Conservation (phyloP, 1,140 invertebrate species). For the Bombus balteatus region DNA sequence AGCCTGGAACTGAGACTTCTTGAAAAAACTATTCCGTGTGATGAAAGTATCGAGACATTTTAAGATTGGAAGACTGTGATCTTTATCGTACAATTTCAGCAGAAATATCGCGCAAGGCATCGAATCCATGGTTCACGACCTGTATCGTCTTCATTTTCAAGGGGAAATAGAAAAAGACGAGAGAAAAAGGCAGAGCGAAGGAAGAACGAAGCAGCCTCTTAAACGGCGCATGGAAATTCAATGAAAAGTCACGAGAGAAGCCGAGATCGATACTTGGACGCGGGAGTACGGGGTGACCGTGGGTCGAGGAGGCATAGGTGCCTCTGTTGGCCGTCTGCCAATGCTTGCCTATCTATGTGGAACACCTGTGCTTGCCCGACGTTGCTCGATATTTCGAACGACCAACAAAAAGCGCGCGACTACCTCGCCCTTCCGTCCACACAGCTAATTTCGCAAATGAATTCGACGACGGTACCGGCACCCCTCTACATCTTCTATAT, state of each 20-base stretch:
- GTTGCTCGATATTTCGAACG: conserved; percentile 66
- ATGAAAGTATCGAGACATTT: background rate
- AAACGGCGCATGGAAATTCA: conserved; percentile 78
- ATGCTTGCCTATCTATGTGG: conserved; percentile 81
- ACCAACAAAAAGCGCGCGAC: conserved; percentile 34
- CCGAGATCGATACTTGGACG: conserved; percentile 77
- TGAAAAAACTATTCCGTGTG: too few species aligned
- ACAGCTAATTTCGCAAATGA: conserved; percentile 42
- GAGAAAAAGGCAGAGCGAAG: conserved; percentile 10
- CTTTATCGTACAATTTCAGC: background rate
- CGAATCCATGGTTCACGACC: too few species aligned
- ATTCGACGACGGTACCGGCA: background rate
- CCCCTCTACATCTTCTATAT: background rate
- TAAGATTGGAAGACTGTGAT: background rate
- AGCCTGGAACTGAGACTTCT: background rate
- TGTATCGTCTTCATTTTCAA: background rate
- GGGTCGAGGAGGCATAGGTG: conserved; percentile 69
- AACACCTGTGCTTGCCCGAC: conserved; percentile 80
- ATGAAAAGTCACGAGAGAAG: conserved; percentile 77
- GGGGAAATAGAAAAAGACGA: conserved; percentile 5
- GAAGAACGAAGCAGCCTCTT: conserved; percentile 48
- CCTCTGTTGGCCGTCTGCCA: conserved; percentile 81
- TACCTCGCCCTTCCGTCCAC: background rate
- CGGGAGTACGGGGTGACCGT: conserved; percentile 31
- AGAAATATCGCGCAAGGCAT: background rate